Conservation (phyloP, 92 coral and sea anemone genomes). For the Chrysogorgia sp. region DNA sequence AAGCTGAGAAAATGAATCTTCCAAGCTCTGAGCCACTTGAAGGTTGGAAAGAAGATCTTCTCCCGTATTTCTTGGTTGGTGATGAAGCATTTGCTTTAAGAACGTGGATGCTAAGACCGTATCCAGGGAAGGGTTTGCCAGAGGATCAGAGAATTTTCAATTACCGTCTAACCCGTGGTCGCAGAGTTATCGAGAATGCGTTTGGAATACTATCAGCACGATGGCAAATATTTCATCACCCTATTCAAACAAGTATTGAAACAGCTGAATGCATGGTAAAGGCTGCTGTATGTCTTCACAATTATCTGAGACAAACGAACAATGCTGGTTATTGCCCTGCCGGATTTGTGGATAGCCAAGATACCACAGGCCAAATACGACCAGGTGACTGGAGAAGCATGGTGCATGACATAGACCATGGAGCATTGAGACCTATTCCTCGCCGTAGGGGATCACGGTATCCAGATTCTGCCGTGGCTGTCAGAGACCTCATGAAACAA, state of each 20-base stretch:
- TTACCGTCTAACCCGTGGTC: conserved; percentile 69
- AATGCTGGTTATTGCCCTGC: conserved; percentile 60
- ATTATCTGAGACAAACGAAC: conserved; percentile 64
- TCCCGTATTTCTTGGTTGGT: conserved; percentile 58
- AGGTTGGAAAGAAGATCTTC: conserved; percentile 7
- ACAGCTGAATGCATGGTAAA: conserved; percentile 68
- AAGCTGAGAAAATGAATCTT: conserved; percentile 53
- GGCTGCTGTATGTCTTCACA: conserved; percentile 72
- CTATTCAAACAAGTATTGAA: conserved; percentile 68
- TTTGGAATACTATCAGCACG: conserved; percentile 71
- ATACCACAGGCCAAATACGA: conserved; percentile 40
- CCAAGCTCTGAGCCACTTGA: conserved; percentile 54
- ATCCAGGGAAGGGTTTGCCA: conserved; percentile 58
- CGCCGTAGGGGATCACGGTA: conserved; percentile 59
- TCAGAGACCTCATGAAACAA: conserved; percentile 50
- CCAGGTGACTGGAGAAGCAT: conserved; percentile 66
- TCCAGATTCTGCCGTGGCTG: conserved; percentile 48
- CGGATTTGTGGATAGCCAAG: conserved; percentile 68
- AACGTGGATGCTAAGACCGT: conserved; percentile 64
- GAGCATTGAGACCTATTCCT: conserved; percentile 53
- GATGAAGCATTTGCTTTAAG: conserved; percentile 66
- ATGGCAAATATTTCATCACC: conserved; percentile 65
- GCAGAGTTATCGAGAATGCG: conserved; percentile 67
- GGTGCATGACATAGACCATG: conserved; percentile 27
- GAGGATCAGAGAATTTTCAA: conserved; percentile 65